Conservation (phyloP, 1,140 invertebrate species). For the Chlorops oryzae region DNA sequence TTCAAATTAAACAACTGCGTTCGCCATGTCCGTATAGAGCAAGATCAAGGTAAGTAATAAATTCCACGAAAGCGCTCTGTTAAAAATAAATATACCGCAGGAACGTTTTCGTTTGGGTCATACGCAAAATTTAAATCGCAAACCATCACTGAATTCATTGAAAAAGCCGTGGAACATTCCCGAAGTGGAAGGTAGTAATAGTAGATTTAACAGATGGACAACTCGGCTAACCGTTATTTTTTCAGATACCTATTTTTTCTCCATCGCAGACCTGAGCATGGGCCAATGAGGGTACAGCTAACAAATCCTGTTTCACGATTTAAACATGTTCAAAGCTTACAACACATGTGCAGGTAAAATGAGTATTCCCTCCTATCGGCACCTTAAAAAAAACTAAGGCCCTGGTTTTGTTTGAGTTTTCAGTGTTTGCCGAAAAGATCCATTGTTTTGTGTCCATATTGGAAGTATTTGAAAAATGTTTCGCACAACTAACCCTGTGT, state of each 20-base stretch:
- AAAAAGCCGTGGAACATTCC: constrained; percentile 94
- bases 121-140: constrained; percentile 85
- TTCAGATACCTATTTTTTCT: constrained; percentile 85
- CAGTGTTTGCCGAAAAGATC: too few species aligned
- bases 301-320: constrained; percentile 95
- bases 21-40: constrained; percentile 92
- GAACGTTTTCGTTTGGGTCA: constrained; percentile 87
- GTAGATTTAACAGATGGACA: too few species aligned
- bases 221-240: constrained; percentile 6
- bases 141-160: constrained; percentile 96
- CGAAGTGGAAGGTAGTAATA: constrained; percentile 81
- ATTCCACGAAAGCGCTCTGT: background rate
- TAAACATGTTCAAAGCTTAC: constrained; percentile 87
- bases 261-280: constrained; percentile 82
- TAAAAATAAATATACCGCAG: constrained; percentile 18
- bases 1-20: constrained; percentile 91
- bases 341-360: constrained; percentile 89
- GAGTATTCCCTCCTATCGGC: too few species aligned
- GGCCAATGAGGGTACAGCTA: constrained; percentile 92
- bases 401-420: too few species aligned
- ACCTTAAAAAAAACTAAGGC: too few species aligned
- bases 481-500: too few species aligned
- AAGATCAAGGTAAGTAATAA: constrained; percentile 79
- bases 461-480: too few species aligned
- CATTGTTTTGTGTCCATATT: too few species aligned